Conservation (phyloP, 2,888 invertebrate species). For the Temnothorax unifasciatus region DNA sequence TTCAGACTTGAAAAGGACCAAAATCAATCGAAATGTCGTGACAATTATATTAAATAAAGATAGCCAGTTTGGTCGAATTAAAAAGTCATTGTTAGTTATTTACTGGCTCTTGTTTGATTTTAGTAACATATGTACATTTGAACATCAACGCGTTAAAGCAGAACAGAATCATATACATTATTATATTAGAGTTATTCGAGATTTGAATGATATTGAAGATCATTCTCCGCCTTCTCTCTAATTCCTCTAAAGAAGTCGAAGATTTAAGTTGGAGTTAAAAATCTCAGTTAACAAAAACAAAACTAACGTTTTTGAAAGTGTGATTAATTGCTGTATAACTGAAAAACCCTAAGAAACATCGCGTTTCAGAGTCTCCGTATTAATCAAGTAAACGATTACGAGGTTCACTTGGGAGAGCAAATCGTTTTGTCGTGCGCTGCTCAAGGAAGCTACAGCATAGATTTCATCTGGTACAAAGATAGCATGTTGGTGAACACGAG, state of each 20-base stretch:
- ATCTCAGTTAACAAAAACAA: not conserved
- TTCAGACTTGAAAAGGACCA: too few species aligned
- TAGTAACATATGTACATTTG: too few species aligned
- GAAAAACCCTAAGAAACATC: not conserved
- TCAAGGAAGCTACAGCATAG: slow-evolving; percentile 91
- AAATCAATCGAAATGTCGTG: too few species aligned
- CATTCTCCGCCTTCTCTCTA: not conserved
- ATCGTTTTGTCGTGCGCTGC: slow-evolving; percentile 93
- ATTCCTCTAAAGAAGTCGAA: not conserved
- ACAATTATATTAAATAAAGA: too few species aligned
- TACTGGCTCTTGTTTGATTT: too few species aligned
- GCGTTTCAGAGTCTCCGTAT: slow-evolving; percentile 82
- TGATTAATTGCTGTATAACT: not conserved
- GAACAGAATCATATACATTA: too few species aligned
- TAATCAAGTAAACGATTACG: slow-evolving; percentile 81
- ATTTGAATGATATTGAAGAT: not conserved
- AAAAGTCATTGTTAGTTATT: too few species aligned
- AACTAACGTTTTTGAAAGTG: not conserved
- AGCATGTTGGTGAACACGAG: slow-evolving; percentile 92
- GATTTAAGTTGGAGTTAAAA: not conserved
- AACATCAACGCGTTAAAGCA: too few species aligned
- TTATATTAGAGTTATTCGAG: not conserved
- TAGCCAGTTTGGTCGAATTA: too few species aligned
- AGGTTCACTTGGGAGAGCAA: slow-evolving; percentile 91
- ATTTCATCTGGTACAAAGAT: slow-evolving; percentile 94